phyloP scores from a whole-genome alignment of 2,888 invertebrate species.

The Leptinotarsa haldemani region DNA sequence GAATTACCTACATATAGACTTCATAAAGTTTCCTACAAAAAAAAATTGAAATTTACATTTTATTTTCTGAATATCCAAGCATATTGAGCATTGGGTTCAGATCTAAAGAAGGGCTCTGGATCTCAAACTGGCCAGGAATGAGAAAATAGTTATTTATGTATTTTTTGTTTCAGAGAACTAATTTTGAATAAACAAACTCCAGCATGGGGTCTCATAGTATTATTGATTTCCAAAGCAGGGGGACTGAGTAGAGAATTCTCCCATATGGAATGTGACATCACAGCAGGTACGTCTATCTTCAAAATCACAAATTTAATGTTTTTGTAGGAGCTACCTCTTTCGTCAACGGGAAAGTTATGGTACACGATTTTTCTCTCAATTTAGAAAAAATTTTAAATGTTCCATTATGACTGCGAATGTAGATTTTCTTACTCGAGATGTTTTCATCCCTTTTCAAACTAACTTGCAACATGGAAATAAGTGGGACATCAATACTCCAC shows the following conservation, averaged over 20 bases:
- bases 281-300: conserved; percentile 72
- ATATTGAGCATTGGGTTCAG: not conserved
- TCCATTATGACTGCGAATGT: too few relatives aligned
- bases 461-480: too few relatives aligned
- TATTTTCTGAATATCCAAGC: too few relatives aligned
- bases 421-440: not conserved
- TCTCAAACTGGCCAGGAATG: too few relatives aligned
- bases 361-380: too few relatives aligned
- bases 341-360: too few relatives aligned
- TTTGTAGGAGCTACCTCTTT: not conserved
- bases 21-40: too few relatives aligned
- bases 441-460: not conserved
- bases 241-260: conserved; percentile 82
- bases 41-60: too few relatives aligned
- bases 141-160: not conserved
- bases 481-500: too few relatives aligned
- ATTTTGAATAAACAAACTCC: conserved; percentile 80
- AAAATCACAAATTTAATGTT: not conserved
- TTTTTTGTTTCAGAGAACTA: conserved; percentile 50
- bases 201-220: conserved; percentile 90
- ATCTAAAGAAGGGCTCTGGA: not conserved
- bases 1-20: too few relatives aligned
- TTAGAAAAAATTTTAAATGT: too few relatives aligned
- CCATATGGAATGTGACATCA: conserved; percentile 84
- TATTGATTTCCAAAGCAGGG: conserved; percentile 90